Percentiles rank a stretch among this genome's conserved stretches.
Conservation (phyloP, 2,113 vertebrate species). For the Sterna hirundo region DNA sequence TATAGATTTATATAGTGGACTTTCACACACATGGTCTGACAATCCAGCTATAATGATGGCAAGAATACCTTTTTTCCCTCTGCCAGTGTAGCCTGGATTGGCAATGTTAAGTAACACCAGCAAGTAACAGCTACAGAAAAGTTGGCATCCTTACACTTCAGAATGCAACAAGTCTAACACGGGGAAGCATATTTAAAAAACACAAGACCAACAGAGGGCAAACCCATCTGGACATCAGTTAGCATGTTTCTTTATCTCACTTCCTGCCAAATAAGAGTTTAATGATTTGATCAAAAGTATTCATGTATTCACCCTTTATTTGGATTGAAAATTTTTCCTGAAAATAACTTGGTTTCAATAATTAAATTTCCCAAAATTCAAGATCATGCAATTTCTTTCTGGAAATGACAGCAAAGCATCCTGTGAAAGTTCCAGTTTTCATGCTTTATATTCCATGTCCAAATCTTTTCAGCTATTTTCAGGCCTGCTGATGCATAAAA, state of each 20-base stretch:
- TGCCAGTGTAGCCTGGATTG: not conserved
- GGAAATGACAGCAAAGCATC: not conserved
- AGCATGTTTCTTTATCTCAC: not conserved
- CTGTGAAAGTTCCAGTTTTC: not conserved
- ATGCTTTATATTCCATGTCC: not conserved
- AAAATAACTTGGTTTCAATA: not conserved
- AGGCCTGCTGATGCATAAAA: not conserved
- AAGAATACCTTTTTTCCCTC: not conserved
- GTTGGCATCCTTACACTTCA: not conserved
- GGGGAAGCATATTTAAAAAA: not conserved
- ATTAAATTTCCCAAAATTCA: not conserved
- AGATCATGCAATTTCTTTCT: not conserved
- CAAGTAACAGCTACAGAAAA: not conserved
- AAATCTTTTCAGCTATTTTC: not conserved
- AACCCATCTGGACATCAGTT: not conserved
- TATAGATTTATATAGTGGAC: not conserved
- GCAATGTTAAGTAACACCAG: not conserved
- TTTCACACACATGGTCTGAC: not conserved
- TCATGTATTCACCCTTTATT: not conserved
- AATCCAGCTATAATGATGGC: not conserved
- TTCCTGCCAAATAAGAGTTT: not conserved
- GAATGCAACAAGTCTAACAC: not conserved
- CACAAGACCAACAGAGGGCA: not conserved
- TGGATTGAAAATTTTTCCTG: not conserved
- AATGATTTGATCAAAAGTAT: not conserved